These are phyloP conservation scores for Clavelina lepadiformis DNA, from an alignment of 23 tunicate genomes.

Conservation along the genomic window DNA sequence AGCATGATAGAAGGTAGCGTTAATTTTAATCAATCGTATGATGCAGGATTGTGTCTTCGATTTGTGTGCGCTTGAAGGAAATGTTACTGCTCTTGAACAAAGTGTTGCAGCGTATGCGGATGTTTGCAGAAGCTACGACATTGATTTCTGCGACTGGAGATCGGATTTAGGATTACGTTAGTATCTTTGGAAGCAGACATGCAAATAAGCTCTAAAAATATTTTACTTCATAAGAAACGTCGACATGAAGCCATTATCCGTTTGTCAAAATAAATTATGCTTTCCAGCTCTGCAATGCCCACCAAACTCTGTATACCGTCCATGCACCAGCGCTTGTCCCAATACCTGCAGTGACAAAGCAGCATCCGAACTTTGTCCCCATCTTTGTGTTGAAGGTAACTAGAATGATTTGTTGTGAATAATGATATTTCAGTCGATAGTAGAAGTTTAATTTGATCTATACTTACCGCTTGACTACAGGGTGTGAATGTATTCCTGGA, in stretches of 20 bases:
- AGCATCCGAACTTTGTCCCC: slow-evolving; percentile 20
- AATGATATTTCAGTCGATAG: neutral
- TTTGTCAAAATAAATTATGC: neutral
- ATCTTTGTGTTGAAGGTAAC: slow-evolving; percentile 61
- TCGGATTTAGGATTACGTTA: neutral
- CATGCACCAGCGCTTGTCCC: slow-evolving; percentile 68
- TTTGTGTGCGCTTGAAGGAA: slow-evolving; percentile 57
- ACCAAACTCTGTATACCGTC: slow-evolving; percentile 39
- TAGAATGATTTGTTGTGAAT: neutral
- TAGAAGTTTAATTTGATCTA: neutral
- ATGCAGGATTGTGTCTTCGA: slow-evolving; percentile 61
- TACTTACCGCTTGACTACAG: slow-evolving; percentile 3
- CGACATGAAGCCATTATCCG: neutral
- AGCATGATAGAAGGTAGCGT: no score
- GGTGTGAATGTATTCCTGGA: slow-evolving; percentile 56
- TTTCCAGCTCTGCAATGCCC: slow-evolving; percentile 54
- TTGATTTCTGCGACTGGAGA: slow-evolving; percentile 52
- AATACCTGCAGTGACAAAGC: slow-evolving; percentile 32
- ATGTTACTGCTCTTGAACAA: slow-evolving; percentile 1
- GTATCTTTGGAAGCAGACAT: neutral
- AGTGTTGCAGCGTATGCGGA: slow-evolving; percentile 47
- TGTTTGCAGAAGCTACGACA: slow-evolving; percentile 23
- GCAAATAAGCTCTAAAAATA: neutral
- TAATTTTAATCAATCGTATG: no score
- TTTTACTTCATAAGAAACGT: neutral